Percentiles rank a stretch among this genome's conserved stretches.
These are phyloP conservation scores for Mustela nigripes DNA, from an alignment of 2,113 vertebrate species.

Conservation along the genomic window DNA sequence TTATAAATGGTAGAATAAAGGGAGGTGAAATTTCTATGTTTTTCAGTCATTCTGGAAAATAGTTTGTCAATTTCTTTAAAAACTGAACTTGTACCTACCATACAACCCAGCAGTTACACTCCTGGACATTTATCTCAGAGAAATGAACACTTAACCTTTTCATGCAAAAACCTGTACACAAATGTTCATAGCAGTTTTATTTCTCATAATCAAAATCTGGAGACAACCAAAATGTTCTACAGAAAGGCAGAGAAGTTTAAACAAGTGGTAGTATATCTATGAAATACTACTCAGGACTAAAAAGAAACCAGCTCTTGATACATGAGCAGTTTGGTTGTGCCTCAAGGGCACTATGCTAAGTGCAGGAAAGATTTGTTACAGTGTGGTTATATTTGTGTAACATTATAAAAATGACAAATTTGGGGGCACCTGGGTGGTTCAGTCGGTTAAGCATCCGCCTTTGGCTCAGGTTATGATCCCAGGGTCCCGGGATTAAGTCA, in stretches of 20 bases:
- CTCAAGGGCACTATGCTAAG: neutral
- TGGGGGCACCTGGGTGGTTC: neutral
- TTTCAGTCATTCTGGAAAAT: conserved; percentile 28
- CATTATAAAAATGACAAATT: neutral
- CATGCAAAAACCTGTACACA: neutral
- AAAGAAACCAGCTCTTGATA: neutral
- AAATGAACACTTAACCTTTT: neutral
- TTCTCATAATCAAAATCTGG: neutral
- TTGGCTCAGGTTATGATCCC: neutral
- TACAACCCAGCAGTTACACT: neutral
- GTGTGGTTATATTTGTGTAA: neutral
- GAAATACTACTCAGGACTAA: neutral
- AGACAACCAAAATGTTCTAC: neutral
- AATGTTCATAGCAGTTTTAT: neutral
- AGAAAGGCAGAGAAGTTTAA: neutral
- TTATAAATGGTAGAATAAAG: neutral
- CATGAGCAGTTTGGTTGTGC: neutral
- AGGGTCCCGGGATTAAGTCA: too few relatives aligned
- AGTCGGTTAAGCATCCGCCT: neutral
- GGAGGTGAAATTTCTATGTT: neutral
- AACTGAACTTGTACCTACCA: neutral
- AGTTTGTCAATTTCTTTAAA: neutral
- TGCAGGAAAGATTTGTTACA: neutral
- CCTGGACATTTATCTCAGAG: neutral
- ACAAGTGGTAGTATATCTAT: neutral